phyloP scores from a whole-genome alignment of 2,113 vertebrate genomes.

The Procavia capensis region DNA sequence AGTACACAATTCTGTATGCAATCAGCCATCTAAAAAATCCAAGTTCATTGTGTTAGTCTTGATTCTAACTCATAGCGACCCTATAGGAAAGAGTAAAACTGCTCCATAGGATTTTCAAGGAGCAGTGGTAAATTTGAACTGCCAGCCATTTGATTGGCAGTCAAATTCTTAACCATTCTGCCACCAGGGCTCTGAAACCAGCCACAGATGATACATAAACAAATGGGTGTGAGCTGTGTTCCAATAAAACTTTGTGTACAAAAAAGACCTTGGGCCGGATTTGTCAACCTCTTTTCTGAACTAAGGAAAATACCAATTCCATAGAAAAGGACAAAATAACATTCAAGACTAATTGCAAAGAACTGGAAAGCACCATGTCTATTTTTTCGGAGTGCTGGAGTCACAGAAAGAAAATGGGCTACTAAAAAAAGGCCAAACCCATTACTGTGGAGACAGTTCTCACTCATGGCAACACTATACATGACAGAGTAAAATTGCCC shows the following conservation, averaged over 20 bases:
- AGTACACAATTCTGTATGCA: not conserved
- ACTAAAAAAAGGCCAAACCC: too few relatives aligned
- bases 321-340: not conserved
- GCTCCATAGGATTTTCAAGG: not conserved
- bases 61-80: not conserved
- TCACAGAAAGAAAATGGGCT: not conserved
- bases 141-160: not conserved
- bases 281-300: not conserved
- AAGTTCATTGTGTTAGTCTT: not conserved
- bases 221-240: not conserved
- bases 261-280: not conserved
- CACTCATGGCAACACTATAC: too few relatives aligned
- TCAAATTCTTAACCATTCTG: not conserved
- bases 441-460: too few relatives aligned
- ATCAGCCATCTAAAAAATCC: not conserved
- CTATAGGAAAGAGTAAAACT: not conserved
- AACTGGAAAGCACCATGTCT: not conserved
- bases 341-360: slow-evolving; percentile 17
- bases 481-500: too few relatives aligned
- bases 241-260: not conserved
- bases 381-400: not conserved
- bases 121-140: not conserved
- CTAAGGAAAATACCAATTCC: not conserved
- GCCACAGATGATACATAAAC: not conserved
- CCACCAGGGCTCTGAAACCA: not conserved